Conservation (phyloP, 2,113 vertebrate species). For the Neogobius melanostomus region DNA sequence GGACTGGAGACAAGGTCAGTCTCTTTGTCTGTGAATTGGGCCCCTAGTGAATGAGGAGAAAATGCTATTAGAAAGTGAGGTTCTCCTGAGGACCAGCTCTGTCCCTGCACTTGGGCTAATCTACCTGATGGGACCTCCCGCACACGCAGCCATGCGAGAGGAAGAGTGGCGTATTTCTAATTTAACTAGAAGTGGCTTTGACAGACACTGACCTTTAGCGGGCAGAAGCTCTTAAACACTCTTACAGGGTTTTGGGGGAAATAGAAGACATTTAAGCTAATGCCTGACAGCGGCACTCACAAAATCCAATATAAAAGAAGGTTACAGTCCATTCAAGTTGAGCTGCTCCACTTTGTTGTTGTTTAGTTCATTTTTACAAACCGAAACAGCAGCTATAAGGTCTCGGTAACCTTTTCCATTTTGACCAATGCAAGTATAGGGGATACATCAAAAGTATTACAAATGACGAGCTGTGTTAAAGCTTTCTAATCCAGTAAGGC, state of each 20-base stretch:
- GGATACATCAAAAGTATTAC: neutral
- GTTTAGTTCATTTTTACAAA: conserved; percentile 1
- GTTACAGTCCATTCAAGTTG: conserved; percentile 52
- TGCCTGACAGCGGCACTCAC: conserved; percentile 40
- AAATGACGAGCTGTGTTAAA: neutral
- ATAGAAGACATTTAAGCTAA: conserved; percentile 60
- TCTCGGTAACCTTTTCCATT: neutral
- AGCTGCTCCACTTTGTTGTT: conserved; percentile 14
- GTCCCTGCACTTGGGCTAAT: conserved; percentile 49
- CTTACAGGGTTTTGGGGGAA: conserved; percentile 52
- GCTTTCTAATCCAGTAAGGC: neutral
- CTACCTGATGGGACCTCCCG: conserved; percentile 52
- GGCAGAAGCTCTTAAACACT: conserved; percentile 59
- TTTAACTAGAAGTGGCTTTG: conserved; percentile 65
- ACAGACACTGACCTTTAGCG: conserved; percentile 60
- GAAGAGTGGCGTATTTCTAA: conserved; percentile 58
- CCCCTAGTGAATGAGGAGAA: conserved; percentile 39
- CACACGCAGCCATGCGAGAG: conserved; percentile 43
- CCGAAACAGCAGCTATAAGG: neutral
- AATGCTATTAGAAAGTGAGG: conserved; percentile 43
- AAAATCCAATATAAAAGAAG: conserved; percentile 58
- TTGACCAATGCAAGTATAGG: neutral
- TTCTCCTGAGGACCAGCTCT: conserved; percentile 37
- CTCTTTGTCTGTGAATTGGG: conserved; percentile 32
- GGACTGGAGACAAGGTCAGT: conserved; percentile 54